These are phyloP conservation scores for Margaritifera margaritifera DNA, from an alignment of 2,888 invertebrate genomes.

Conservation along the genomic window DNA sequence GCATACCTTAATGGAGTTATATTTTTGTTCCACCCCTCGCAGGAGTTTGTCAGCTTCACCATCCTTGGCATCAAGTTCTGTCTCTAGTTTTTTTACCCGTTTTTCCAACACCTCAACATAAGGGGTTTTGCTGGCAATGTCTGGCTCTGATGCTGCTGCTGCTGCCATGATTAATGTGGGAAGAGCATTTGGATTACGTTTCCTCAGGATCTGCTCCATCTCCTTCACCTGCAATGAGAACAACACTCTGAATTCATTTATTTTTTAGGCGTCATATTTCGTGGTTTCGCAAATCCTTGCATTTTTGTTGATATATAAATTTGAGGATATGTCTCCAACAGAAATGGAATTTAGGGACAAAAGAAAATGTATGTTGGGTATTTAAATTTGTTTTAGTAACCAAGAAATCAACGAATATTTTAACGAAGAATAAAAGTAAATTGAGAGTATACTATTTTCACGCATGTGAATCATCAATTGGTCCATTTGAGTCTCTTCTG, in stretches of 20 bases:
- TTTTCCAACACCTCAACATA: slow-evolving; percentile 63
- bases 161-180: slow-evolving; percentile 70
- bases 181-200: slow-evolving; percentile 69
- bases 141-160: slow-evolving; percentile 48
- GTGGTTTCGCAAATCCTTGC: too few species aligned
- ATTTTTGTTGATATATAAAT: too few species aligned
- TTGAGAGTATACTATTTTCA: too few species aligned
- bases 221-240: slow-evolving; percentile 64
- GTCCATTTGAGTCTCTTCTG: too few species aligned
- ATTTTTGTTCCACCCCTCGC: slow-evolving; percentile 70
- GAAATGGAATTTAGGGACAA: too few species aligned
- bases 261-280: too few species aligned
- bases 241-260: neutral
- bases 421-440: too few species aligned
- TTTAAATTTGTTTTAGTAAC: too few species aligned
- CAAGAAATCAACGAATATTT: too few species aligned
- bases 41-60: slow-evolving; percentile 60
- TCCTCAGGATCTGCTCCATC: slow-evolving; percentile 68
- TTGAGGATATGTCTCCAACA: too few species aligned
- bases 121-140: slow-evolving; percentile 26
- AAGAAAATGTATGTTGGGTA: too few species aligned
- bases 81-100: slow-evolving; percentile 63
- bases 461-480: too few species aligned
- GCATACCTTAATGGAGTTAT: slow-evolving; percentile 66
- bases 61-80: slow-evolving; percentile 65